These are phyloP conservation scores for Lutraria rhynchaena DNA, from an alignment of 1,140 invertebrate species.

Conservation along the genomic window DNA sequence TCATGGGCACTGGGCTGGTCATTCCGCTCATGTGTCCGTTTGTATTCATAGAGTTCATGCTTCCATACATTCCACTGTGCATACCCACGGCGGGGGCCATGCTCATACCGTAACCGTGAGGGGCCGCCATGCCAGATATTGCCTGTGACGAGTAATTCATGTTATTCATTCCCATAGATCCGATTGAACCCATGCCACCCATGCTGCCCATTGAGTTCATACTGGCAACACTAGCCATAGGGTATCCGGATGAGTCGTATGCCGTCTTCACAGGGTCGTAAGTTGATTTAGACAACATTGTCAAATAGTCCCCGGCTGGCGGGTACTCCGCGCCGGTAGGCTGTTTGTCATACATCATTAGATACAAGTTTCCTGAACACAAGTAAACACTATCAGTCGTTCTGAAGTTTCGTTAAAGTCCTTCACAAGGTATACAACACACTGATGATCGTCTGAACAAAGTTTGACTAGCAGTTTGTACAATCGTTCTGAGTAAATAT, in stretches of 20 bases:
- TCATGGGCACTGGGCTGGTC: conserved; percentile 79
- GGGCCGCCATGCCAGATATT: conserved; percentile 83
- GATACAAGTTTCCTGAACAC: neutral
- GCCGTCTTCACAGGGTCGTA: conserved; percentile 67
- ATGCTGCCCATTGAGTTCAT: conserved; percentile 79
- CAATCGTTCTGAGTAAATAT: conserved; percentile 59
- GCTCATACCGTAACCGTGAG: conserved; percentile 81
- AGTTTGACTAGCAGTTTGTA: conserved; percentile 58
- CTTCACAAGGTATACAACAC: conserved; percentile 35
- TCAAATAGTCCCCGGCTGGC: conserved; percentile 68
- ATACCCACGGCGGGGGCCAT: conserved; percentile 82
- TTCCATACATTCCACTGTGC: conserved; percentile 87
- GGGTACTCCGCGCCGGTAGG: conserved; percentile 65
- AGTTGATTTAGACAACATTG: conserved; percentile 65
- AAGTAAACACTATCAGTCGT: conserved; percentile 20
- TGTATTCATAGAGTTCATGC: conserved; percentile 80
- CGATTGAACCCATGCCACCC: conserved; percentile 76
- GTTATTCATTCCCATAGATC: conserved; percentile 88
- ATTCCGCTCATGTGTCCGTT: conserved; percentile 79
- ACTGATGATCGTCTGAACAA: conserved; percentile 52
- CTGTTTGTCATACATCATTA: conserved; percentile 69
- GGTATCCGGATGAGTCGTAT: conserved; percentile 72
- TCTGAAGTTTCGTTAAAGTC: conserved; percentile 36
- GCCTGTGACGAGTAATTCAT: conserved; percentile 85
- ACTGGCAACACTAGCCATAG: conserved; percentile 75